phyloP scores from a whole-genome alignment of 2,797 vertebrate genomes.

The Dryobates pubescens region DNA sequence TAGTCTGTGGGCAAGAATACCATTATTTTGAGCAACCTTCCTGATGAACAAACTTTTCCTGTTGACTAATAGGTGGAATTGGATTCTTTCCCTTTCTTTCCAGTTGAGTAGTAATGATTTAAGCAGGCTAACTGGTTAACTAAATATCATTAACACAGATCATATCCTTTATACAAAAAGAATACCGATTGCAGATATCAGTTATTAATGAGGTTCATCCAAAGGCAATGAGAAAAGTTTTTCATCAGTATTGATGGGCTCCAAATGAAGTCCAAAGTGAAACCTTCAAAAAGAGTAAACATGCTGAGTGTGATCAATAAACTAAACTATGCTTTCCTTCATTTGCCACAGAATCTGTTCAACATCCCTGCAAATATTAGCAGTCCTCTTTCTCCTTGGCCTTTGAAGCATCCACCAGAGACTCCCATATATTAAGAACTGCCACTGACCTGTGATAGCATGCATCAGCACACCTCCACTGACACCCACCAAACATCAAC shows the following conservation, averaged over 20 bases:
- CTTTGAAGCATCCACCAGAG: not conserved
- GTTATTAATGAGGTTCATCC: not conserved
- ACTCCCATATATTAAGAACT: not conserved
- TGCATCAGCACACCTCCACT: not conserved
- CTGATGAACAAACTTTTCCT: not conserved
- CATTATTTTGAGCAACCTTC: not conserved
- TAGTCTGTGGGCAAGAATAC: not conserved
- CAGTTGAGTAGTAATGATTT: slow-evolving; percentile 8
- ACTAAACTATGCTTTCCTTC: not conserved
- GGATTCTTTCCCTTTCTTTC: not conserved
- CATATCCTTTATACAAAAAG: not conserved
- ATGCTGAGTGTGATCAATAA: not conserved
- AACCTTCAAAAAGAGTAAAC: not conserved
- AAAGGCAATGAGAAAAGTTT: not conserved
- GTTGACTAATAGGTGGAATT: not conserved
- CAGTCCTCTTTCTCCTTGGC: not conserved
- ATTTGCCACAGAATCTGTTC: not conserved
- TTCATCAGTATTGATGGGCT: not conserved
- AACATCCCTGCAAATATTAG: not conserved
- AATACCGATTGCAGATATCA: not conserved
- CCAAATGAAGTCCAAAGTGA: not conserved
- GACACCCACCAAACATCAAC: not conserved
- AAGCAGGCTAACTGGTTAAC: slow-evolving; percentile 23
- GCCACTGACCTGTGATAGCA: not conserved
- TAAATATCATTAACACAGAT: not conserved